Evolutionary conservation across 2,888 invertebrate species (phyloP).

Genomic region (Oxycera nigricornis): DNA sequence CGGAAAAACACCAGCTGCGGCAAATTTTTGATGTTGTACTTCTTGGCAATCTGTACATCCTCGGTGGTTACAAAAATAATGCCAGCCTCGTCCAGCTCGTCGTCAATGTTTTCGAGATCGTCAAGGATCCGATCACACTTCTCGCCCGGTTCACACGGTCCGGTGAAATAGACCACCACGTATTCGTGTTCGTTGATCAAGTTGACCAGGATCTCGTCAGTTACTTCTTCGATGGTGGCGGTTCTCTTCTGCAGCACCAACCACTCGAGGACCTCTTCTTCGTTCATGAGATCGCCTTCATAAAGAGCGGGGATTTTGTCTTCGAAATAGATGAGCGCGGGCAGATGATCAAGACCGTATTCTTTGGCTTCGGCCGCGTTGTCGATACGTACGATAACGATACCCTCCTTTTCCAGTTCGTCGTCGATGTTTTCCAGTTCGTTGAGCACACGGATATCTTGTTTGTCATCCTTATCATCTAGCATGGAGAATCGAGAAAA

Average conservation of each 20-base stretch:
- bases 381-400: slow-evolving; percentile 88
- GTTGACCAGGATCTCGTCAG: slow-evolving; percentile 85
- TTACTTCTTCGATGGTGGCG: slow-evolving; percentile 93
- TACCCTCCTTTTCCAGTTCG: slow-evolving; percentile 87
- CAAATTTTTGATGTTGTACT: slow-evolving; percentile 82
- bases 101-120: slow-evolving; percentile 90
- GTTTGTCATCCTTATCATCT: slow-evolving; percentile 91
- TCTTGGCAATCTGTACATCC: slow-evolving; percentile 80
- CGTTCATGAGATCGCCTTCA: slow-evolving; percentile 90
- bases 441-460: slow-evolving; percentile 85
- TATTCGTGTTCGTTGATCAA: slow-evolving; percentile 91
- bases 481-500: slow-evolving; percentile 1
- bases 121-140: slow-evolving; percentile 85
- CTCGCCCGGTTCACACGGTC: slow-evolving; percentile 86
- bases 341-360: slow-evolving; percentile 88
- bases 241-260: slow-evolving; percentile 81
- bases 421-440: slow-evolving; percentile 93
- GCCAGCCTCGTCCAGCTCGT: slow-evolving; percentile 90
- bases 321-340: slow-evolving; percentile 82
- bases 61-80: slow-evolving; percentile 94
- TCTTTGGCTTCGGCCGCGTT: slow-evolving; percentile 90
- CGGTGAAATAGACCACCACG: slow-evolving; percentile 93
- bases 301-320: slow-evolving; percentile 90
- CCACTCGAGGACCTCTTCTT: slow-evolving; percentile 91
- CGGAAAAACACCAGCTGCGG: slow-evolving; percentile 89